phyloP scores from a whole-genome alignment of 2,113 vertebrate species.

The Pluvialis apricaria region DNA sequence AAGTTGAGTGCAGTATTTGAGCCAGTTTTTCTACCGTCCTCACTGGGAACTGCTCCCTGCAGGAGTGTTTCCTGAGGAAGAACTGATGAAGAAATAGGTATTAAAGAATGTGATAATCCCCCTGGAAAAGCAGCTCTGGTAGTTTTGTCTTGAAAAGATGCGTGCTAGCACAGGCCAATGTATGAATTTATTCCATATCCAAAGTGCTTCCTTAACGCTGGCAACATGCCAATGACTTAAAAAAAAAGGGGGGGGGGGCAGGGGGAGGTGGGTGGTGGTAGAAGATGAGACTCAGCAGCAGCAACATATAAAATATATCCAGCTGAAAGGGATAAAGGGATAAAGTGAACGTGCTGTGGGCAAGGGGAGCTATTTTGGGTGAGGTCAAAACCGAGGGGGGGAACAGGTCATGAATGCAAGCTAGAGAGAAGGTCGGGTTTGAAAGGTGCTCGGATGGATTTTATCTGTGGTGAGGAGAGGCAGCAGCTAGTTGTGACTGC shows the following conservation, averaged over 20 bases:
- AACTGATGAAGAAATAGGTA: background rate
- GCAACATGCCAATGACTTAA: background rate
- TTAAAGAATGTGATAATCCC: background rate
- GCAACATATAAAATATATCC: background rate
- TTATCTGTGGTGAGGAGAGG: background rate
- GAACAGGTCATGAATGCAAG: background rate
- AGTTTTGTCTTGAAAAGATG: background rate
- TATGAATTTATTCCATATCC: background rate
- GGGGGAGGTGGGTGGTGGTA: background rate
- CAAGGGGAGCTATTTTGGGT: background rate
- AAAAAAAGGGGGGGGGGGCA: background rate
- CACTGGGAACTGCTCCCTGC: accelerated
- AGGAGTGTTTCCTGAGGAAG: background rate
- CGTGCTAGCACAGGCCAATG: background rate
- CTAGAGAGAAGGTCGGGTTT: background rate
- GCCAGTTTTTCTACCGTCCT: background rate
- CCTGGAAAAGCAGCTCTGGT: background rate
- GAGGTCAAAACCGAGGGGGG: background rate
- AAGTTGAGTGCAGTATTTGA: background rate
- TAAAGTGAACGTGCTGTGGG: background rate
- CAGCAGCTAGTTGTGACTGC: background rate
- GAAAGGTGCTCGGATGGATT: background rate
- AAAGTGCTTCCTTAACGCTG: background rate
- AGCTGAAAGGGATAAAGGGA: background rate
- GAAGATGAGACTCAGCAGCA: background rate